Percentiles rank a stretch among this genome's conserved stretches.
phyloP scores from a whole-genome alignment of 64 coral and sea anemone genomes.

The Pocillopora verrucosa region DNA sequence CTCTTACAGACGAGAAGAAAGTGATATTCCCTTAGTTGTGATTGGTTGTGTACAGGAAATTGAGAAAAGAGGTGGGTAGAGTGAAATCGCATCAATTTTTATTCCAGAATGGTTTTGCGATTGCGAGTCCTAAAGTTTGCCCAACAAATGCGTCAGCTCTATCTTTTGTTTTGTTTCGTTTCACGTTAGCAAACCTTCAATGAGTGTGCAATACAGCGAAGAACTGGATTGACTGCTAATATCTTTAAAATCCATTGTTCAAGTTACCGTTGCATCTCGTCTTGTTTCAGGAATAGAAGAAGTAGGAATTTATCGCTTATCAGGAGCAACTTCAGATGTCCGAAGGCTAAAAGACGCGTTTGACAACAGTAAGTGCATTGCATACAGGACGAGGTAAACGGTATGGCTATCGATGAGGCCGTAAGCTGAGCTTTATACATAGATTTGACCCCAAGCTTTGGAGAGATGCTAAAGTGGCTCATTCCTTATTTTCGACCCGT shows the following conservation, averaged over 20 bases:
- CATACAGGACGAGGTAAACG: background rate
- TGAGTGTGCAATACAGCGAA: too few relatives aligned
- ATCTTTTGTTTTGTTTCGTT: too few relatives aligned
- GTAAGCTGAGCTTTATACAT: too few relatives aligned
- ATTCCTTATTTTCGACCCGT: too few relatives aligned
- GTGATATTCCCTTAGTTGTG: slow-evolving; percentile 90
- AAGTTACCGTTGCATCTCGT: background rate
- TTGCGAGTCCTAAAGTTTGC: too few relatives aligned
- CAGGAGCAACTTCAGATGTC: slow-evolving; percentile 91
- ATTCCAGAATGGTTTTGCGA: background rate
- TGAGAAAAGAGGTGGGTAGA: slow-evolving; percentile 69
- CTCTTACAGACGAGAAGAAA: slow-evolving; percentile 81
- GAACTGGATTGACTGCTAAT: too few relatives aligned
- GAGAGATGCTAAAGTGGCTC: too few relatives aligned
- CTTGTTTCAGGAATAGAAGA: slow-evolving; percentile 54
- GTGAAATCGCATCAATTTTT: background rate
- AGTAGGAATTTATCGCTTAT: slow-evolving; percentile 94
- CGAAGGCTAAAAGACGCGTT: slow-evolving; percentile 87
- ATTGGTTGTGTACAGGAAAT: slow-evolving; percentile 93
- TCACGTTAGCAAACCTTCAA: too few relatives aligned
- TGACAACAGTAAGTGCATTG: slow-evolving; percentile 80
- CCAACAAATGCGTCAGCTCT: too few relatives aligned
- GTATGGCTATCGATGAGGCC: too few relatives aligned
- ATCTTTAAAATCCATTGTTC: background rate
- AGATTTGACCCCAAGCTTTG: too few relatives aligned